phyloP scores from a whole-genome alignment of 2,113 vertebrate species.

The Pipa parva region DNA sequence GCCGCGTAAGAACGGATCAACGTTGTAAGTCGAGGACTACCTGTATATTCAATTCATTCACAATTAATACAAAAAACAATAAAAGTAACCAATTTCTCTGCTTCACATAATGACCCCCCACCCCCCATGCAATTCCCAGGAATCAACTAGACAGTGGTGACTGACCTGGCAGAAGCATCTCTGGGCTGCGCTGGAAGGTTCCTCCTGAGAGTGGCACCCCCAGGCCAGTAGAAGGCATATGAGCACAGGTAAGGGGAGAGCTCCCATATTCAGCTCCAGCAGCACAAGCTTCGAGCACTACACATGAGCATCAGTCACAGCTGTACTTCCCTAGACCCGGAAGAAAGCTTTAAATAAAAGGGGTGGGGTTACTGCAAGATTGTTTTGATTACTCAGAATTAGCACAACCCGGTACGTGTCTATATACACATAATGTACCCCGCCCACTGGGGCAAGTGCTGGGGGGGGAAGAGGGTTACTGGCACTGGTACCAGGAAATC shows the following conservation, averaged over 20 bases:
- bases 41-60: too few species aligned
- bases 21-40: too few species aligned
- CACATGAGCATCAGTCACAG: conserved; percentile 2
- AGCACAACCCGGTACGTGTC: conserved; percentile 1
- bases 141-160: neutral
- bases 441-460: too few species aligned
- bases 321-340: neutral
- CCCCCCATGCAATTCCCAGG: too few species aligned
- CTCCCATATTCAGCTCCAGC: conserved; percentile 4
- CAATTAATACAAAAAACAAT: too few species aligned
- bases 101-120: too few species aligned
- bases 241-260: neutral
- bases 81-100: too few species aligned
- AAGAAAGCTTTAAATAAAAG: neutral
- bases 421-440: neutral
- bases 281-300: neutral
- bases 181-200: neutral
- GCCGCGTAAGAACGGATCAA: too few species aligned
- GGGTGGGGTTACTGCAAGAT: neutral
- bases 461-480: too few species aligned
- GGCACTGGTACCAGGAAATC: too few species aligned
- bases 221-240: conserved; percentile 13
- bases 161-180: conserved; percentile 31
- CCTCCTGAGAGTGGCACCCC: neutral
- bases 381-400: too few species aligned